Percentiles rank a stretch among this genome's conserved stretches.
Conservation (phyloP, 2,888 invertebrate species). For the Hesperia comma region DNA sequence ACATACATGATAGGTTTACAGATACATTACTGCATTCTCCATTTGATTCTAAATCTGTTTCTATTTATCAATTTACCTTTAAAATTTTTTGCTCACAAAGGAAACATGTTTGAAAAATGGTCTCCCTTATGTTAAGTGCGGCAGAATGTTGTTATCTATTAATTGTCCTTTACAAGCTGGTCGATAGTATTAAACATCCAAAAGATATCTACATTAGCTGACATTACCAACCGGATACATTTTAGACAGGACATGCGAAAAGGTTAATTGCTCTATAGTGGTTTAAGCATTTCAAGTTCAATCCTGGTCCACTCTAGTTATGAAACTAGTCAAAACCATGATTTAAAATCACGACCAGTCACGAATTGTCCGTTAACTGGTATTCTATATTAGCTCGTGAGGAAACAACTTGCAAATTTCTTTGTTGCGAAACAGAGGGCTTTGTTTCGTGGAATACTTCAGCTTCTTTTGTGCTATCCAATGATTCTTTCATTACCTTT, state of each 20-base stretch:
- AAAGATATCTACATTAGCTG: neutral
- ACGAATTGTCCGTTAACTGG: constrained; percentile 4
- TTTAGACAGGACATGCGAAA: constrained; percentile 12
- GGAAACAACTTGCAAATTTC: neutral
- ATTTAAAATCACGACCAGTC: constrained; percentile 11
- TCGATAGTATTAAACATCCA: neutral
- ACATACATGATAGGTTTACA: no score
- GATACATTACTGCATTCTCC: no score
- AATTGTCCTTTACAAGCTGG: neutral
- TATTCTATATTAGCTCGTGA: neutral
- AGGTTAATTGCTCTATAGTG: constrained; percentile 7
- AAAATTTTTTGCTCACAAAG: no score
- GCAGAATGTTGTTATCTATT: neutral
- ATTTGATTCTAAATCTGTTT: no score
- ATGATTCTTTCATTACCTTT: neutral
- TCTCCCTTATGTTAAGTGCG: neutral
- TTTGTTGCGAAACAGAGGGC: neutral
- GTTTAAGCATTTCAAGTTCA: constrained; percentile 7
- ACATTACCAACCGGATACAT: constrained; percentile 13
- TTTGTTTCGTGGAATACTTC: neutral
- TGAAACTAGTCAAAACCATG: constrained; percentile 8
- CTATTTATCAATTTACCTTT: no score
- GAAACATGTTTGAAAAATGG: no score
- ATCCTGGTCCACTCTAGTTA: neutral
- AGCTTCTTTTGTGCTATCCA: neutral